Evolutionary conservation across 2,888 invertebrate species (phyloP).

Genomic region (Temnothorax unifasciatus): DNA sequence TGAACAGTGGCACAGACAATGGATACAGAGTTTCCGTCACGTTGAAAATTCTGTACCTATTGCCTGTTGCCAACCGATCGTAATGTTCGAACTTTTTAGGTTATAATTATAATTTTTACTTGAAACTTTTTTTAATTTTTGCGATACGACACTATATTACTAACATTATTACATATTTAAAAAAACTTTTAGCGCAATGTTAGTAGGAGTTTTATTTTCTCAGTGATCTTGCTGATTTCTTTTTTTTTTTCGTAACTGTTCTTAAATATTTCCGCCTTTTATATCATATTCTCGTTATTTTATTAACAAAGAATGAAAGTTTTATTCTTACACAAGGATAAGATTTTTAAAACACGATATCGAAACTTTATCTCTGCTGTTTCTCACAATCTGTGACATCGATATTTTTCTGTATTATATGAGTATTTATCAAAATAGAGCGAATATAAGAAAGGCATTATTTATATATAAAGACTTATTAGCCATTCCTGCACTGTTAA

Average conservation of each 20-base stretch:
- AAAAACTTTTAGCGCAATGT: too few relatives aligned
- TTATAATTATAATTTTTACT: not conserved
- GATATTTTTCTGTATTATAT: not conserved
- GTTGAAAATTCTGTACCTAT: too few relatives aligned
- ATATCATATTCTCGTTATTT: not conserved
- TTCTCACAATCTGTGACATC: not conserved
- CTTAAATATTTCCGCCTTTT: not conserved
- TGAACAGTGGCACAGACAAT: too few relatives aligned
- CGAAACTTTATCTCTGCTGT: not conserved
- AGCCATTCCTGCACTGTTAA: not conserved
- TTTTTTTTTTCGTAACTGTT: too few relatives aligned
- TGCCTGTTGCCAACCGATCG: too few relatives aligned
- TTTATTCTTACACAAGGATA: not conserved
- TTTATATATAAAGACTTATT: slow-evolving; percentile 17
- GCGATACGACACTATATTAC: not conserved
- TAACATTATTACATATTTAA: too few relatives aligned
- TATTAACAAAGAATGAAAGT: not conserved
- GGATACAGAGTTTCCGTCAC: too few relatives aligned
- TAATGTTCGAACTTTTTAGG: too few relatives aligned
- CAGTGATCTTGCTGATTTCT: not conserved
- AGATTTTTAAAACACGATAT: not conserved
- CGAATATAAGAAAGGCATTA: not conserved
- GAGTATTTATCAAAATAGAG: not conserved
- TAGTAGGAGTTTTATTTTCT: not conserved
- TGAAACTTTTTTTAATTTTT: slow-evolving; percentile 22